phyloP scores from a whole-genome alignment of 1,140 invertebrate species.

The Cecropterus lyciades region DNA sequence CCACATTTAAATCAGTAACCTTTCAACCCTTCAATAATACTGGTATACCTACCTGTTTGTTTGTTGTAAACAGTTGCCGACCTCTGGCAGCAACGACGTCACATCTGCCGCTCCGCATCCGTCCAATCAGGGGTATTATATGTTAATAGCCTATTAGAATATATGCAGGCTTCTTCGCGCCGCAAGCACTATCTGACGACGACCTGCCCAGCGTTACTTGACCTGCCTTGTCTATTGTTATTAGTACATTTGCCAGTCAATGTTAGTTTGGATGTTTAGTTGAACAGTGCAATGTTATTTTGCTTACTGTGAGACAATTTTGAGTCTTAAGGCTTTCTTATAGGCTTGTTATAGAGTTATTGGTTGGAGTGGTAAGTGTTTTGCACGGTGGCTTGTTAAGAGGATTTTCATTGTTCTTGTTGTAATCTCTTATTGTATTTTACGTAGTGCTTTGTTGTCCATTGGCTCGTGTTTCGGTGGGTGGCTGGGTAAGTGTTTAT shows the following conservation, averaged over 20 bases:
- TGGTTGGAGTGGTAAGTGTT: constrained; percentile 39
- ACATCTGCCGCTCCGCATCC: constrained; percentile 69
- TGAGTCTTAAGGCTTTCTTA: constrained; percentile 28
- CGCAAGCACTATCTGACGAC: constrained; percentile 50
- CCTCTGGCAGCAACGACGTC: constrained; percentile 52
- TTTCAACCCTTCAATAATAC: too few species aligned
- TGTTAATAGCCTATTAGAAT: constrained; percentile 85
- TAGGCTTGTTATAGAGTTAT: constrained; percentile 28
- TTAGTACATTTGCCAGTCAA: constrained; percentile 43
- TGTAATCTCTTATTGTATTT: constrained; percentile 55
- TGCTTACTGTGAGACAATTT: constrained; percentile 1
- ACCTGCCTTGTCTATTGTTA: constrained; percentile 41
- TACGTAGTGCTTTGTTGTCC: constrained; percentile 53
- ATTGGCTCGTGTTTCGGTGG: constrained; percentile 53
- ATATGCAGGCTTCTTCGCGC: constrained; percentile 68
- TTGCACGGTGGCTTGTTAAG: constrained; percentile 62
- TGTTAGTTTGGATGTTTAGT: constrained; percentile 48
- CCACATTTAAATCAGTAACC: too few species aligned
- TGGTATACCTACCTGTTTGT: too few species aligned
- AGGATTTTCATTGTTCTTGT: constrained; percentile 60
- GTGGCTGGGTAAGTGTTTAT: constrained; percentile 41
- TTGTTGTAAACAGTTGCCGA: constrained; percentile 42
- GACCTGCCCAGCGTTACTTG: constrained; percentile 50
- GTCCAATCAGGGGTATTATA: constrained; percentile 83
- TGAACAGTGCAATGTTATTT: constrained; percentile 25